phyloP scores from a whole-genome alignment of 2,797 vertebrate genomes.

The Micropoecilia bifurca region DNA sequence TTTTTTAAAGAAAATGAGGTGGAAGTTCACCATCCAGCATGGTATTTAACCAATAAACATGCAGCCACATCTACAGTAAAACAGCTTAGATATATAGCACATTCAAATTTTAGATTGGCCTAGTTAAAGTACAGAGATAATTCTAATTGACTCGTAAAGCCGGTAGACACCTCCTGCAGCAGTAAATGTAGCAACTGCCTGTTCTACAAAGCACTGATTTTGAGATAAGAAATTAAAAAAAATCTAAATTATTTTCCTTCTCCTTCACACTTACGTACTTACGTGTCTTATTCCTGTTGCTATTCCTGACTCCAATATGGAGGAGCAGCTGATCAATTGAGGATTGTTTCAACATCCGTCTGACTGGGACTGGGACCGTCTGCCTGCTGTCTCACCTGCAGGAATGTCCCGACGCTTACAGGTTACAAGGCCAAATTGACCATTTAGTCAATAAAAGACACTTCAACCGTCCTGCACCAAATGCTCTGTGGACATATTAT shows the following conservation, averaged over 20 bases:
- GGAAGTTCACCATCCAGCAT: not conserved
- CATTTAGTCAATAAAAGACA: conserved; percentile 63
- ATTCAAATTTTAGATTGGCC: not conserved
- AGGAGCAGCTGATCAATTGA: not conserved
- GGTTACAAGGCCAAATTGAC: conserved; percentile 50
- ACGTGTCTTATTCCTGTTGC: not conserved
- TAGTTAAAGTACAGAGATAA: not conserved
- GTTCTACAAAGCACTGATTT: not conserved
- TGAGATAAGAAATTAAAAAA: not conserved
- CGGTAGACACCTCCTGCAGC: not conserved
- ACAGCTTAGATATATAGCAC: not conserved
- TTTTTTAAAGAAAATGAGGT: not conserved
- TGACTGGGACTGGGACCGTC: not conserved
- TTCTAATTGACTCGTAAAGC: not conserved
- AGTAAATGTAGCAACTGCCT: not conserved
- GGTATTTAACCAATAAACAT: not conserved
- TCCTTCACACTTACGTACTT: not conserved
- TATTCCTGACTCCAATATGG: not conserved
- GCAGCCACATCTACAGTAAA: not conserved
- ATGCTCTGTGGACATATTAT: conserved; percentile 47
- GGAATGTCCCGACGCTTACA: conserved; percentile 12
- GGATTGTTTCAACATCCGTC: conserved; percentile 4
- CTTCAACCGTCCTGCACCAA: conserved; percentile 31
- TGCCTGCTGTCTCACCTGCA: conserved; percentile 42
- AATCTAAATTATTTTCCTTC: not conserved